Evolutionary conservation across 2,888 invertebrate species (phyloP).

Genomic region (Odontocolon sp.): DNA sequence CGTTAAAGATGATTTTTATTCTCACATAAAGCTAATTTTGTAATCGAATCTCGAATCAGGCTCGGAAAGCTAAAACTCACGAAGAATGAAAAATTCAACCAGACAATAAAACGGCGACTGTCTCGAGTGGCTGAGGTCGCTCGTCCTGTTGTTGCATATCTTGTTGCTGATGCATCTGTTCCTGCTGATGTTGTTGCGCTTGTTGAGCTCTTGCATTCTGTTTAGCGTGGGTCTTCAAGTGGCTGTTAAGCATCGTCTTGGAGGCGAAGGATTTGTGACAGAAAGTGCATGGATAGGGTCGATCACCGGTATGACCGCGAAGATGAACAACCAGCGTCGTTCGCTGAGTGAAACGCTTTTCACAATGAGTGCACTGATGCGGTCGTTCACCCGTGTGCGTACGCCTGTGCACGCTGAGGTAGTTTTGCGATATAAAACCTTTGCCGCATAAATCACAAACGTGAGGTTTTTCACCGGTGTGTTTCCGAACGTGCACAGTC

Average conservation of each 20-base stretch:
- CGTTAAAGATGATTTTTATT: background rate
- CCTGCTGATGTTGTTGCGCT: slow-evolving; percentile 61
- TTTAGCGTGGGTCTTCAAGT: slow-evolving; percentile 79
- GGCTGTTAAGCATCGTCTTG: slow-evolving; percentile 79
- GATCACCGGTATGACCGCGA: slow-evolving; percentile 78
- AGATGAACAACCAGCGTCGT: slow-evolving; percentile 79
- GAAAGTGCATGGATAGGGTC: slow-evolving; percentile 77
- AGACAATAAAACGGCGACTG: slow-evolving; percentile 61
- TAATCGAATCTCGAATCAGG: background rate
- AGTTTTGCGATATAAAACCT: slow-evolving; percentile 79
- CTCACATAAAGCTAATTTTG: background rate
- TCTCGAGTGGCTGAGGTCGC: slow-evolving; percentile 49
- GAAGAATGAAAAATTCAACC: slow-evolving; percentile 35
- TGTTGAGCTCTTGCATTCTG: slow-evolving; percentile 73
- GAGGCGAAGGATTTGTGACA: slow-evolving; percentile 79
- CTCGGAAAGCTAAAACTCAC: background rate
- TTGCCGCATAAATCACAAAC: slow-evolving; percentile 82
- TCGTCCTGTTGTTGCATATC: slow-evolving; percentile 57
- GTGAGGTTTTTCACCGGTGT: slow-evolving; percentile 85
- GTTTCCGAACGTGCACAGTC: slow-evolving; percentile 85
- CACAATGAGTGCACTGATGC: slow-evolving; percentile 78
- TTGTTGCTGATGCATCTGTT: slow-evolving; percentile 54
- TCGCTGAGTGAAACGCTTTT: slow-evolving; percentile 78
- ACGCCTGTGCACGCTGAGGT: slow-evolving; percentile 77
- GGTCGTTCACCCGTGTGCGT: slow-evolving; percentile 79